A percentile compares a stretch with the other conserved stretches of the same genome.
Conservation (phyloP, 1,140 invertebrate species). For the Plodia interpunctella region DNA sequence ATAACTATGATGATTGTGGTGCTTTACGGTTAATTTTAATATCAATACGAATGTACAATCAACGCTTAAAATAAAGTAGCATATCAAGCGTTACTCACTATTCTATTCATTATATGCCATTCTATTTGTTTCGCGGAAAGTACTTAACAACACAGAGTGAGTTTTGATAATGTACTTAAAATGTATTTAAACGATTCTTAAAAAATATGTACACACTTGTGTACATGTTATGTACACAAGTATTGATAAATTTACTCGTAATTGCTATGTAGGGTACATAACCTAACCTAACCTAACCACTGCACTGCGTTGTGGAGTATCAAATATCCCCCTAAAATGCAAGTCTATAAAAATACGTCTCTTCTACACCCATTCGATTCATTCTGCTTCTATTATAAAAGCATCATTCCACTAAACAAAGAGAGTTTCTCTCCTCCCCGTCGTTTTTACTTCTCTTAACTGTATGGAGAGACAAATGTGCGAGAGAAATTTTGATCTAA, state of each 20-base stretch:
- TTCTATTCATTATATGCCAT: neutral
- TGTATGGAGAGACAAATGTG: too few relatives aligned
- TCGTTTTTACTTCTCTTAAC: too few relatives aligned
- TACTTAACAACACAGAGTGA: conserved; percentile 9
- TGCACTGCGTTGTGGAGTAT: conserved; percentile 25
- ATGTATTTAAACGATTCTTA: neutral
- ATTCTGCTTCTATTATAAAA: neutral
- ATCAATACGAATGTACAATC: neutral
- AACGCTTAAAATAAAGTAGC: neutral
- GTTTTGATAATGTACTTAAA: conserved; percentile 5
- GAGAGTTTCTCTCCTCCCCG: too few relatives aligned
- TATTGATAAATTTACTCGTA: conserved; percentile 8
- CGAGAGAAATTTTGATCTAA: too few relatives aligned
- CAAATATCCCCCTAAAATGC: conserved; percentile 26
- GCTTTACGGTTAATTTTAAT: neutral
- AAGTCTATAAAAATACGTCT: conserved; percentile 36
- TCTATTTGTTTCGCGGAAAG: conserved; percentile 1
- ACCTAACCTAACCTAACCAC: conserved; percentile 19
- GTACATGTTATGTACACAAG: neutral
- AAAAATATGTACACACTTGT: too few relatives aligned
- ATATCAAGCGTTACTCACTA: neutral
- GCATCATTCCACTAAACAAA: neutral
- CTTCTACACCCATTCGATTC: conserved; percentile 11
- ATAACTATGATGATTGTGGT: too few relatives aligned
- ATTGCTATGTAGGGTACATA: neutral